Evolutionary conservation across 2,888 invertebrate species (phyloP).

Genomic region (Ernsta delagoae): DNA sequence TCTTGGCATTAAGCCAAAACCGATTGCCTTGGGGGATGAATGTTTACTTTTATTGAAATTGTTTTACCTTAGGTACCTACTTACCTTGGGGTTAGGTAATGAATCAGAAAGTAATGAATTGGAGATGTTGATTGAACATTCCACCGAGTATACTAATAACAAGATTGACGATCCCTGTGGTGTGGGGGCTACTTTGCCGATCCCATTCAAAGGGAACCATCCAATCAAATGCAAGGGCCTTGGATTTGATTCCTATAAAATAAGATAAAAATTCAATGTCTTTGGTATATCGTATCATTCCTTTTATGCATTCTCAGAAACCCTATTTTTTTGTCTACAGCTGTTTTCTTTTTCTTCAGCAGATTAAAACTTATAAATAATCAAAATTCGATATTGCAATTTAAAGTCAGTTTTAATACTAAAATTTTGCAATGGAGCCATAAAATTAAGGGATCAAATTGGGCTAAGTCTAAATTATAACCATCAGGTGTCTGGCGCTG

Average conservation of each 20-base stretch:
- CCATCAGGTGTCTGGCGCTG: constrained; percentile 28
- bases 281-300: too few relatives aligned
- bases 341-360: too few relatives aligned
- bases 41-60: constrained; percentile 34
- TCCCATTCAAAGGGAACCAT: too few relatives aligned
- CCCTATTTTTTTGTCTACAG: too few relatives aligned
- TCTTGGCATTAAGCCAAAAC: constrained; percentile 32
- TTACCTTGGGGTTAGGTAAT: constrained; percentile 3
- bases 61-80: constrained; percentile 17
- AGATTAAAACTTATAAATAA: background rate
- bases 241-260: too few relatives aligned
- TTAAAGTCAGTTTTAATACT: background rate
- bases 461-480: constrained; percentile 22
- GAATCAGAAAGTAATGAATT: constrained; percentile 11
- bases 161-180: too few relatives aligned
- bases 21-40: constrained; percentile 21
- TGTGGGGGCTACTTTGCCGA: too few relatives aligned
- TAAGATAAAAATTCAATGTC: too few relatives aligned
- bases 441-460: constrained; percentile 18
- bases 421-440: constrained; percentile 9
- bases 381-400: background rate
- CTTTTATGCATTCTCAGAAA: too few relatives aligned
- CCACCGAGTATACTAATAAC: background rate
- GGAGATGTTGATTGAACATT: background rate
- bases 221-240: too few relatives aligned